Percentiles rank a stretch among this genome's conserved stretches.
Evolutionary conservation across 2,797 vertebrate species (phyloP).

Genomic region (Phataginus tetradactyla): DNA sequence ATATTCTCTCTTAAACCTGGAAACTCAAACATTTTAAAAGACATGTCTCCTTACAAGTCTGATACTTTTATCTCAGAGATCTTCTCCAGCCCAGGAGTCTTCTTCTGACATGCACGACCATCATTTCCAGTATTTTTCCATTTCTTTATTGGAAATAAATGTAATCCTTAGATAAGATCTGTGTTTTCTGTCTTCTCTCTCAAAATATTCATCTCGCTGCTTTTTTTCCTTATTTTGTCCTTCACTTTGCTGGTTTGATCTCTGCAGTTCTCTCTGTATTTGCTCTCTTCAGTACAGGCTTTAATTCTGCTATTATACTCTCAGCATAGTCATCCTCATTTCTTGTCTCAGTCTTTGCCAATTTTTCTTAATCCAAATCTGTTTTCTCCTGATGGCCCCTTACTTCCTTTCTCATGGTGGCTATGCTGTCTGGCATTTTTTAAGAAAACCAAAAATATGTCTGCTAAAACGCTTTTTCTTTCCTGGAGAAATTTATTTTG

Average conservation of each 20-base stretch:
- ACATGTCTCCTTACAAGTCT: not conserved
- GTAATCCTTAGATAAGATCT: not conserved
- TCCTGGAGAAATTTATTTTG: constrained; percentile 28
- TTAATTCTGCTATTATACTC: not conserved
- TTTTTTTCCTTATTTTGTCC: not conserved
- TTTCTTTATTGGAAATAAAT: not conserved
- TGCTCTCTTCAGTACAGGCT: not conserved
- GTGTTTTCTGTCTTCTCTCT: not conserved
- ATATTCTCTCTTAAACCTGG: not conserved
- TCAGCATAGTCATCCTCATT: not conserved
- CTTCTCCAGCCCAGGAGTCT: not conserved
- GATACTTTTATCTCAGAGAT: not conserved
- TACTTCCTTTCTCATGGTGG: not conserved
- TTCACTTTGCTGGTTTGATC: not conserved
- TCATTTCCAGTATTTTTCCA: not conserved
- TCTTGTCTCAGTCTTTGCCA: constrained; percentile 2
- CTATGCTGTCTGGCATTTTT: not conserved
- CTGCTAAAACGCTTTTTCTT: not conserved
- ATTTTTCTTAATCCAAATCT: not conserved
- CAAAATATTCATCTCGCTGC: not conserved
- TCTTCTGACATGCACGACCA: not conserved
- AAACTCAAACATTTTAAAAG: constrained; percentile 11
- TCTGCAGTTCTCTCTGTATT: not conserved
- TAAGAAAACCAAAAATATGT: not conserved
- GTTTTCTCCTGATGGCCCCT: not conserved